These are phyloP conservation scores for Geococcyx californianus DNA, from an alignment of 2,113 vertebrate genomes.

Conservation along the genomic window DNA sequence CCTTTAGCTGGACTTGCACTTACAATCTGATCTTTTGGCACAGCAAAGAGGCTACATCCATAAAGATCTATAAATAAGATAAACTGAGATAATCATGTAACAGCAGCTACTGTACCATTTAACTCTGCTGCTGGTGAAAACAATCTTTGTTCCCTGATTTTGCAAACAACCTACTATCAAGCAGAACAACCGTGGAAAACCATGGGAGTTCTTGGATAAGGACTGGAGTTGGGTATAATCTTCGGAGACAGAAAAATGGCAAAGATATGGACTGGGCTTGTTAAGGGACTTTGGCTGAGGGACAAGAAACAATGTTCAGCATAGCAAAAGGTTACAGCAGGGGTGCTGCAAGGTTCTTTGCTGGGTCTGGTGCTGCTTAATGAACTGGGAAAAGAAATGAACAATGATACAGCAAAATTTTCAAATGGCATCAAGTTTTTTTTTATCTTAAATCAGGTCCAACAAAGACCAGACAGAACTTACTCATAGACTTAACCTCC, in stretches of 20 bases:
- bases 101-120: neutral
- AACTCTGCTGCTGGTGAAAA: neutral
- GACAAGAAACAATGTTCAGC: neutral
- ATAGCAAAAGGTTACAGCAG: conserved; percentile 5
- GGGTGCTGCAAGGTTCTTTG: conserved; percentile 10
- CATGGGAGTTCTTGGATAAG: neutral
- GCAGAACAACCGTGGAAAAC: neutral
- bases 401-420: conserved; percentile 61
- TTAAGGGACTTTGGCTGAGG: neutral
- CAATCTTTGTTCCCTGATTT: neutral
- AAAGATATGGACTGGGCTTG: neutral
- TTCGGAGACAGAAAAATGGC: neutral
- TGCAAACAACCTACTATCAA: neutral
- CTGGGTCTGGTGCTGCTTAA: conserved; percentile 18
- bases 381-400: neutral
- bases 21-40: conserved; percentile 60
- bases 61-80: conserved; percentile 69
- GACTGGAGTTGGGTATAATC: neutral
- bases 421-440: neutral
- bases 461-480: neutral
- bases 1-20: neutral
- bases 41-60: neutral
- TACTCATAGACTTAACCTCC: neutral
- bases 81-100: conserved; percentile 43
- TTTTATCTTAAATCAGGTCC: neutral